A percentile compares a stretch with the other conserved stretches of the same genome.
Conservation (phyloP, 2,113 vertebrate genomes). For the Planiliza haematocheilus region DNA sequence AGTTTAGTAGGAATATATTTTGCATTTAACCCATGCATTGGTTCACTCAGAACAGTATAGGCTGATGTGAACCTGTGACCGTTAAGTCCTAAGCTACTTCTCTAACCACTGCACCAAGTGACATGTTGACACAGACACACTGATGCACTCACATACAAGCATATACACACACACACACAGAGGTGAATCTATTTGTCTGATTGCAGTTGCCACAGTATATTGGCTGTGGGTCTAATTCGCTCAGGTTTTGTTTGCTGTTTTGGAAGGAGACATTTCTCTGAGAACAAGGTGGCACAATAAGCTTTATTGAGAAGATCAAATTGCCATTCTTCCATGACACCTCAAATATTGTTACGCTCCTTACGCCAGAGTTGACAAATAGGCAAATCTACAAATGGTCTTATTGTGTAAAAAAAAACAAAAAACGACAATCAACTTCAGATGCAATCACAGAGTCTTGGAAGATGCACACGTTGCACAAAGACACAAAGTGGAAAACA, state of each 20-base stretch:
- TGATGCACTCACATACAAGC: too few relatives aligned
- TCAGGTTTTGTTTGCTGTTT: conserved; percentile 17
- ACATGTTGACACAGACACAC: neutral
- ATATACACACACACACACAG: neutral
- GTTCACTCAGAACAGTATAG: too few relatives aligned
- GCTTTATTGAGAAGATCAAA: conserved; percentile 35
- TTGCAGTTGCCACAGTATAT: conserved; percentile 46
- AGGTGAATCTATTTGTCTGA: conserved; percentile 21
- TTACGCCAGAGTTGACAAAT: neutral
- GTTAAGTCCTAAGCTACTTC: too few relatives aligned
- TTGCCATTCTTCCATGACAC: neutral
- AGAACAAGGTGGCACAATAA: conserved; percentile 10
- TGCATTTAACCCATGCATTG: too few relatives aligned
- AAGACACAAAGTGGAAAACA: neutral
- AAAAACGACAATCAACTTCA: neutral
- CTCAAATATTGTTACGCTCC: conserved; percentile 4
- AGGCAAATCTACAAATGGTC: neutral
- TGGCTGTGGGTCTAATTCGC: conserved; percentile 23
- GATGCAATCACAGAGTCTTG: neutral
- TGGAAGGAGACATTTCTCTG: conserved; percentile 25
- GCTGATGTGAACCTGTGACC: too few relatives aligned
- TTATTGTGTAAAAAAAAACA: neutral
- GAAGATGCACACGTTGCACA: neutral
- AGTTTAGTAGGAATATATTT: too few relatives aligned
- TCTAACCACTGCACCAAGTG: too few relatives aligned